Evolutionary conservation across 2,797 vertebrate species (phyloP).

Genomic region (Cyprinodon diabolis): DNA sequence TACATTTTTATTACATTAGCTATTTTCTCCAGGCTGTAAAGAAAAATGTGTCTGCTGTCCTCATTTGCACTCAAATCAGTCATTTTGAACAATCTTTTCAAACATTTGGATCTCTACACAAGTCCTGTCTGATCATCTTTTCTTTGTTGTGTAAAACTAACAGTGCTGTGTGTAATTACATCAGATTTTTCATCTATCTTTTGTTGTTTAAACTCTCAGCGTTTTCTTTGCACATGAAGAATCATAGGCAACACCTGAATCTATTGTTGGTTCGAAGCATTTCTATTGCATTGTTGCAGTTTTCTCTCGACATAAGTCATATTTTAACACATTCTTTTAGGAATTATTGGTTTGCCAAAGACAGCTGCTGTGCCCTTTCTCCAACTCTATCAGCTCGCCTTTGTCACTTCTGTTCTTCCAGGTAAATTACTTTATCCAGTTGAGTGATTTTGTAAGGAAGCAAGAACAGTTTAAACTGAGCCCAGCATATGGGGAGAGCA

Average conservation of each 20-base stretch:
- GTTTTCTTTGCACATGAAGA: conserved; percentile 13
- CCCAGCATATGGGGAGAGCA: conserved; percentile 44
- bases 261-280: conserved; percentile 3
- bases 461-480: conserved; percentile 67
- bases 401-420: conserved; percentile 53
- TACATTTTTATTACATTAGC: background rate
- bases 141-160: conserved; percentile 2
- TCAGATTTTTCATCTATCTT: conserved; percentile 1
- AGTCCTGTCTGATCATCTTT: background rate
- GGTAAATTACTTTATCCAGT: conserved; percentile 80
- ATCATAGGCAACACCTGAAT: background rate
- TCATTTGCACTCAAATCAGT: background rate
- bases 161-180: conserved; percentile 1
- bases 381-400: conserved; percentile 13
- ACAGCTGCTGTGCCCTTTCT: conserved; percentile 18
- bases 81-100: background rate
- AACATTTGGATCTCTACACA: background rate
- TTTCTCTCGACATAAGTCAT: conserved; percentile 3
- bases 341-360: conserved; percentile 44
- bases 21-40: background rate
- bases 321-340: conserved; percentile 20
- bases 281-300: conserved; percentile 1
- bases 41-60: background rate
- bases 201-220: conserved; percentile 3
- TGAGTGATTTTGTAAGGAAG: conserved; percentile 76